Percentiles rank a stretch among this genome's conserved stretches.
phyloP scores from a whole-genome alignment of 2,113 vertebrate genomes.

The Passer domesticus region DNA sequence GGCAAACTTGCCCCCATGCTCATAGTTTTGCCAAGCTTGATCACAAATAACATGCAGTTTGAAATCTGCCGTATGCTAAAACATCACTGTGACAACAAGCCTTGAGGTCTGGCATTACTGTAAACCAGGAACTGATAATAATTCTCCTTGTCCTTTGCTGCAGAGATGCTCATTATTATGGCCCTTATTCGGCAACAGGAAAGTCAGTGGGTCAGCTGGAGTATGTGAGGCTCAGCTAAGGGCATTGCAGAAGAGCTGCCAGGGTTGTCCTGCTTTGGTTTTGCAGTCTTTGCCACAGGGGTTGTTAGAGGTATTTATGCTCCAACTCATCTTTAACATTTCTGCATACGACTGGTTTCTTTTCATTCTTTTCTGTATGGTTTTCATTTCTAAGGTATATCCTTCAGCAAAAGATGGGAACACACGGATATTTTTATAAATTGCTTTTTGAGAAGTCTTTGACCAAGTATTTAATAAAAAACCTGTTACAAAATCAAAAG shows the following conservation, averaged over 20 bases:
- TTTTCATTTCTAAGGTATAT: constrained; percentile 21
- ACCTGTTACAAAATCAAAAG: background rate
- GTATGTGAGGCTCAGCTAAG: background rate
- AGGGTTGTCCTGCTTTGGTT: background rate
- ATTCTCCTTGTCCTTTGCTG: constrained; percentile 10
- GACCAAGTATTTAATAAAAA: background rate
- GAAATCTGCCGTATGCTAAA: background rate
- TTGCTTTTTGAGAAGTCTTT: constrained; percentile 11
- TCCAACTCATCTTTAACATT: background rate
- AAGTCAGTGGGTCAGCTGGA: background rate
- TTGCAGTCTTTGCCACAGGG: background rate
- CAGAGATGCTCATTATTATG: background rate
- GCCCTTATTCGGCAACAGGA: background rate
- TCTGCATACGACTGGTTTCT: background rate
- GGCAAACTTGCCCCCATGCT: background rate
- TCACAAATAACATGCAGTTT: background rate
- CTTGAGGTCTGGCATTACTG: background rate
- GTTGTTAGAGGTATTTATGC: background rate
- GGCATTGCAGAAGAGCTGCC: background rate
- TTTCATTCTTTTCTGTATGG: background rate
- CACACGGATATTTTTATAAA: background rate
- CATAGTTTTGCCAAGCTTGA: background rate
- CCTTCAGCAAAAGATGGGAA: background rate
- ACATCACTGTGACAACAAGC: constrained; percentile 5
- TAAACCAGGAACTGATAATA: constrained; percentile 16